Base-by-base conservation (phyloP, 2,797 vertebrate genomes). In the Threskiornis aethiopicus region DNA sequence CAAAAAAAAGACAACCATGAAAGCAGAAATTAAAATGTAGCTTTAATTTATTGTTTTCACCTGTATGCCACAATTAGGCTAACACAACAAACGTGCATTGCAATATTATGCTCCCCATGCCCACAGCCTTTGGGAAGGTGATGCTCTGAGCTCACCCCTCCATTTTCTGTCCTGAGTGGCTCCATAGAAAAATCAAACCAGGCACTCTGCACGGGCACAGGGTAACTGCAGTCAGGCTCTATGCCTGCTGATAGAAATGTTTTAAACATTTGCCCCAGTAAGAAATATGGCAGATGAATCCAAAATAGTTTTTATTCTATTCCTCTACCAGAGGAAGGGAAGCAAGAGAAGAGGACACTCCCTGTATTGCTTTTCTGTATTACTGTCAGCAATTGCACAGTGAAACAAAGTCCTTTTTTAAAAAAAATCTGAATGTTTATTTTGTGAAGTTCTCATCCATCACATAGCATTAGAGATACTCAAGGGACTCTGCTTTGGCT, bases 401-500 rank as follows among this genome's bases (percentile, higher is more conserved):
- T 61, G 29, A 86, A 59, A 55, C 9, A 22, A 67, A 84, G 76
- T 54, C 49, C 47, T 94, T 72, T 42, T 21, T 64, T 6, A 14
- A 41, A 71, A 47, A 69, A 88, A 67, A 61, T 11, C 37, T 47
- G 75, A 76, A 39, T 52, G 47, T 8, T 87, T 94, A n/a, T 84
- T 95, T 61, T 79, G 12, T 64, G 65, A 79, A 37, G 59, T 83
- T 81, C 46, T 83, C 76, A 95, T 92, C 75, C 78, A 95, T 96
- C 91, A 95, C 25, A 29, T 0, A 25, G n/a, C 44, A 90, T 92
- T 94, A 95, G 61, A 65, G 20, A 49, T 18, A n/a, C 57, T 65
- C 87, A 47, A 57, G 58, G 65, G 78, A 57, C 51, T 80, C 46
- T 21, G 55, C 35, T 81, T 47, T 29, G 76, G 55, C 37, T 93